These are phyloP conservation scores for Diogma glabrata DNA, from an alignment of 2,888 invertebrate species.

Conservation along the genomic window DNA sequence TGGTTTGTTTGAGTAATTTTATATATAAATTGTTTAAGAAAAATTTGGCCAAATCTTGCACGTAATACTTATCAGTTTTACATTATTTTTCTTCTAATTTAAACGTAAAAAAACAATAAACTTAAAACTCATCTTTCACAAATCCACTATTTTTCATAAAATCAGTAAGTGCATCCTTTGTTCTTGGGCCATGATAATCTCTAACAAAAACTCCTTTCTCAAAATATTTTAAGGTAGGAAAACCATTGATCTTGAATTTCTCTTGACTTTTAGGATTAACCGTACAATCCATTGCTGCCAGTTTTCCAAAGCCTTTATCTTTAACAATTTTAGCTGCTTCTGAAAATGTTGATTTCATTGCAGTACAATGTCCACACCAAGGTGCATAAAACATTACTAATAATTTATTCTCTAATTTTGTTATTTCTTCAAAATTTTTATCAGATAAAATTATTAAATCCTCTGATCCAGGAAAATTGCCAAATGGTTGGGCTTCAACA, in stretches of 20 bases:
- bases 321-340: slow-evolving; percentile 35
- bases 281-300: slow-evolving; percentile 56
- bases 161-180: slow-evolving; percentile 41
- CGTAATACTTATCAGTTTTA: too few species aligned
- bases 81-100: too few species aligned
- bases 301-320: slow-evolving; percentile 26
- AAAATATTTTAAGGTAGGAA: slow-evolving; percentile 58
- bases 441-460: slow-evolving; percentile 41
- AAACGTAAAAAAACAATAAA: too few species aligned
- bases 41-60: too few species aligned
- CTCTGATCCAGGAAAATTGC: slow-evolving; percentile 34
- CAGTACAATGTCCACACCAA: slow-evolving; percentile 64
- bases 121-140: slow-evolving; percentile 26
- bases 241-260: slow-evolving; percentile 47
- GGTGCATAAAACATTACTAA: slow-evolving; percentile 82
- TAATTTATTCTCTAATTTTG: slow-evolving; percentile 67
- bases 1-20: too few species aligned
- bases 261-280: slow-evolving; percentile 46
- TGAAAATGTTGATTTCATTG: slow-evolving; percentile 55
- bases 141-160: slow-evolving; percentile 34
- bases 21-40: too few species aligned
- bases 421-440: slow-evolving; percentile 52
- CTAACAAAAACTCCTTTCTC: slow-evolving; percentile 40
- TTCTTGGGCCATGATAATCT: slow-evolving; percentile 47
- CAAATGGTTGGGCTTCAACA: slow-evolving; percentile 34